Percentiles rank a stretch among this genome's conserved stretches.
phyloP scores from a whole-genome alignment of 2,113 vertebrate genomes.

The Otis tarda region DNA sequence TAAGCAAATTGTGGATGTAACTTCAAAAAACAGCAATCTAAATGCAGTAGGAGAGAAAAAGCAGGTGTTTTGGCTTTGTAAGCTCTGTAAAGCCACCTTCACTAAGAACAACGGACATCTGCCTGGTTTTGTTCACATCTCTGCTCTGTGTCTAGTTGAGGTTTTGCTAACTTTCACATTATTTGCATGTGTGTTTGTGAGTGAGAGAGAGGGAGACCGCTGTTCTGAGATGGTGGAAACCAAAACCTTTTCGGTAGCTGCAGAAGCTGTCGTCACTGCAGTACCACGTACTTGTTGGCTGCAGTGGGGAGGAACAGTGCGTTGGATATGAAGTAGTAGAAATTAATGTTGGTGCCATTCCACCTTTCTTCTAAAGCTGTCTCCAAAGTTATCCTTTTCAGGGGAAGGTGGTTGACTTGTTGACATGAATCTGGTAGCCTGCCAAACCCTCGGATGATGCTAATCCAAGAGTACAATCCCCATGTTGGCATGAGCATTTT shows the following conservation, averaged over 20 bases:
- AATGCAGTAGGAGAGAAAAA: not conserved
- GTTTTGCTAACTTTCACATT: not conserved
- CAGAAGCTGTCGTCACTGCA: not conserved
- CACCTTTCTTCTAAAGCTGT: not conserved
- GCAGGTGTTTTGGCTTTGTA: not conserved
- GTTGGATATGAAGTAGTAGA: not conserved
- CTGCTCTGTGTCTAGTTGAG: not conserved
- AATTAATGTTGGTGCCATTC: not conserved
- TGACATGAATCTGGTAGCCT: not conserved
- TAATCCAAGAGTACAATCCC: not conserved
- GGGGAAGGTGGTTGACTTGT: not conserved
- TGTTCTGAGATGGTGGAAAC: not conserved
- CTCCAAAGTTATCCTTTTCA: not conserved
- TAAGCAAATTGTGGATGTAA: not conserved
- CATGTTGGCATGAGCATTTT: not conserved
- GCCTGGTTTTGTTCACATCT: not conserved
- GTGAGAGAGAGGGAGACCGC: not conserved
- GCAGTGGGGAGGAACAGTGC: fast-evolving
- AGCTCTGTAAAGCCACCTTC: not conserved
- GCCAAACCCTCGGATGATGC: not conserved
- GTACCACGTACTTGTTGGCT: fast-evolving
- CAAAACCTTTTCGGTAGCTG: not conserved
- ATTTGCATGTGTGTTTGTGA: not conserved
- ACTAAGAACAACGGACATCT: not conserved
- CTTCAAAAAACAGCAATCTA: not conserved